Percentiles rank a stretch among this genome's conserved stretches.
Conservation (phyloP, 2,113 vertebrate genomes). For the Campylomormyrus numenius region DNA sequence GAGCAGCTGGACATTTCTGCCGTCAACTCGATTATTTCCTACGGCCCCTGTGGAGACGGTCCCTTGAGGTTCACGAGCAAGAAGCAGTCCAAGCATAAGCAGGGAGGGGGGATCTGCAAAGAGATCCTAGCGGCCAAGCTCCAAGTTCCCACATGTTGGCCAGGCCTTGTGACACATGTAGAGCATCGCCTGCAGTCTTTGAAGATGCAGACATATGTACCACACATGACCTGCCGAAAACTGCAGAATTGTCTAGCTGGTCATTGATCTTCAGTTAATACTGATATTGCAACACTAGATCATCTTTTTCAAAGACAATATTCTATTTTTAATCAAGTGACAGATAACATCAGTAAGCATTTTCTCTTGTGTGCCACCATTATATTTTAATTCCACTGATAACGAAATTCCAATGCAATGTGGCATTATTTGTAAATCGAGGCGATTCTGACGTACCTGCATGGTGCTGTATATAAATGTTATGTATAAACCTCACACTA, state of each 20-base stretch:
- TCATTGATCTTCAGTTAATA: slow-evolving; percentile 44
- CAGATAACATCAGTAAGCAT: neutral
- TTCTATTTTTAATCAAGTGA: neutral
- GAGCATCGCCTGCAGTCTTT: slow-evolving; percentile 56
- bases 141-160: slow-evolving; percentile 49
- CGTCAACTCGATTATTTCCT: neutral
- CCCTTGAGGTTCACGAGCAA: neutral
- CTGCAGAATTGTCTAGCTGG: slow-evolving; percentile 33
- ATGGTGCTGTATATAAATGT: neutral
- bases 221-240: slow-evolving; percentile 55
- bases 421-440: neutral
- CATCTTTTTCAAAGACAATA: neutral
- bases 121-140: slow-evolving; percentile 19
- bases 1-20: slow-evolving; percentile 2
- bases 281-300: neutral
- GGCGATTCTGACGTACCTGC: no score
- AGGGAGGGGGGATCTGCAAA: slow-evolving; percentile 38
- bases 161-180: slow-evolving; percentile 53
- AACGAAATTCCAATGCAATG: neutral
- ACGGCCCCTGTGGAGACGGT: neutral
- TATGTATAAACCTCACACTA: neutral
- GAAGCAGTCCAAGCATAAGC: neutral
- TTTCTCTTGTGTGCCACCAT: neutral
- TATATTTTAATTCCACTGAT: neutral
- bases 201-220: slow-evolving; percentile 59